Evolutionary conservation across 2,113 vertebrate genomes (phyloP).

Genomic region (Cyprinodon tularosa): DNA sequence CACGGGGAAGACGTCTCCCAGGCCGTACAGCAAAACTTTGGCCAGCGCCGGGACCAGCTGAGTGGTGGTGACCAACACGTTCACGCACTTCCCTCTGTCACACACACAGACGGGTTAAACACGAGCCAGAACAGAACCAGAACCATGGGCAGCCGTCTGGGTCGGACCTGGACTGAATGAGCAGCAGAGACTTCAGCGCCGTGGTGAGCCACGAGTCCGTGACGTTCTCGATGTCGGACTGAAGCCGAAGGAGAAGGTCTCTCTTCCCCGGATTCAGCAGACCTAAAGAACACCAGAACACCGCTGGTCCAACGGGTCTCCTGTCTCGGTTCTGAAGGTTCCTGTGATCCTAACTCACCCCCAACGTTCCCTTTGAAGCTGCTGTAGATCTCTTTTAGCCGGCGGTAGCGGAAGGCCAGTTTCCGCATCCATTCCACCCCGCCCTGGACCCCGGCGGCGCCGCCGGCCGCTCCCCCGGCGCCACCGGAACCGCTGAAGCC

Average conservation of each 20-base stretch:
- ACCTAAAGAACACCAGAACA: slow-evolving; percentile 70
- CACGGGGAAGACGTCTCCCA: slow-evolving; percentile 95
- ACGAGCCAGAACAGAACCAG: background rate
- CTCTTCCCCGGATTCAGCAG: slow-evolving; percentile 92
- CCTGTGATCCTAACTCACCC: slow-evolving; percentile 75
- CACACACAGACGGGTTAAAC: background rate
- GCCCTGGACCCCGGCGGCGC: slow-evolving; percentile 87
- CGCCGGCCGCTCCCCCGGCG: slow-evolving; percentile 77
- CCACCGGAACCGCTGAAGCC: slow-evolving; percentile 89
- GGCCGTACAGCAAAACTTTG: slow-evolving; percentile 95
- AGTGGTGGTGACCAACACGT: slow-evolving; percentile 96
- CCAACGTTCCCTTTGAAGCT: slow-evolving; percentile 90
- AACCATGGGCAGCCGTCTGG: background rate
- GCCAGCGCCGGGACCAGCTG: slow-evolving; percentile 97
- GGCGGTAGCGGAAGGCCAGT: slow-evolving; percentile 94
- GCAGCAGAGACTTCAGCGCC: slow-evolving; percentile 92
- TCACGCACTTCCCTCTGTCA: slow-evolving; percentile 93
- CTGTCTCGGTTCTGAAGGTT: background rate
- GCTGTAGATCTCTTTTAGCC: slow-evolving; percentile 95
- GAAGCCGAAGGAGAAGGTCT: slow-evolving; percentile 88
- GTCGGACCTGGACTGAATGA: slow-evolving; percentile 93
- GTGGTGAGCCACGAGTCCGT: slow-evolving; percentile 97
- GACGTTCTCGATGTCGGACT: slow-evolving; percentile 92
- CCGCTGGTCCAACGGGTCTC: too few species aligned
- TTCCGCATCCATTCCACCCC: slow-evolving; percentile 99